Base-by-base conservation (phyloP, 2,113 vertebrate species). In the Aptenodytes patagonicus region DNA sequence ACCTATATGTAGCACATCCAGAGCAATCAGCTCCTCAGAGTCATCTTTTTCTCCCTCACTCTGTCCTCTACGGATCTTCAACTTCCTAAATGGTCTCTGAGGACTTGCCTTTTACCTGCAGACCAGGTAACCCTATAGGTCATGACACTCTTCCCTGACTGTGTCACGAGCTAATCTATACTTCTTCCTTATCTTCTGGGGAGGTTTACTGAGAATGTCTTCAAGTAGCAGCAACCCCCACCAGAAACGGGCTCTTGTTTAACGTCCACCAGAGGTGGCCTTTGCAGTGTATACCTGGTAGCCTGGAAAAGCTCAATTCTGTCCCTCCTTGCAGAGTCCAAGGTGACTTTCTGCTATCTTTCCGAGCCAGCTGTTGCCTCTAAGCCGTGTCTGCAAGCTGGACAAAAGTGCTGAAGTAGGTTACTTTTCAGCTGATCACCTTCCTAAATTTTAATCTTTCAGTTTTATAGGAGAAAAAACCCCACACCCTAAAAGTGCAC, bases 401-500 rank as follows among this genome's bases (percentile, higher is more conserved):
- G 34, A 54, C 47, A 40, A 81, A 89, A 61, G 36, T 64, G 46
- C 32, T 55, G 51, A 44, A 75, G 47, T 31, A 90, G 24, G 57
- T 68, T 87, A 52, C 60, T 51, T 81, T 87, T 54, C 80, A 70
- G 42, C 10, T 28, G 60, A 40, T 85, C 61, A 57, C 20, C 31
- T 60, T 71, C 44, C 72, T 52, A 73, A 68, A 77, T 26, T 29
- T 81, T 81, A 73, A 44, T 64, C 52, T 80, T 87, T 72, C 42
- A 10, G 18, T 52, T 76, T 71, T 62, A 26, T 20, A 49, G 40
- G 51, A 38, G 6, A 42, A 42, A 47, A 83, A 65, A n/a, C 24
- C 3, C 2, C 1, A 1, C 25, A 66, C 15, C 46, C n/a, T 83
- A 36, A 66, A 54, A 61, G 18, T 0, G 0, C 55, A 55, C 40